A percentile compares a stretch with the other conserved stretches of the same genome.
These are phyloP conservation scores for Dallia pectoralis DNA, from an alignment of 2,797 vertebrate species.

Conservation along the genomic window DNA sequence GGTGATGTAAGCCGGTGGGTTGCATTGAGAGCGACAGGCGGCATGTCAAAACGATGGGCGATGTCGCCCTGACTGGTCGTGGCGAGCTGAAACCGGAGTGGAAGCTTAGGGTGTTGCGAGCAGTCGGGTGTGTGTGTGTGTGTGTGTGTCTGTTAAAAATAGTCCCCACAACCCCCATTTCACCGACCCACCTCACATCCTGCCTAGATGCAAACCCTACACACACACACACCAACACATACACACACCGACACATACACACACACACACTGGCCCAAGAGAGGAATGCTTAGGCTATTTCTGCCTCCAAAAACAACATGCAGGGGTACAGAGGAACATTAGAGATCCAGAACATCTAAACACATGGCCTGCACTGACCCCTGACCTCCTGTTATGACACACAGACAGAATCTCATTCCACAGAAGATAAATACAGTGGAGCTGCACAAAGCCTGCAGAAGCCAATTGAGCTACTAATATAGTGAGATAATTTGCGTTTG, in stretches of 20 bases:
- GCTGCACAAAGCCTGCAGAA: no score
- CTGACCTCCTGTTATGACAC: not conserved
- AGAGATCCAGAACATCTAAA: slow-evolving; percentile 9
- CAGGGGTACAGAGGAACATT: not conserved
- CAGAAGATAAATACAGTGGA: no score
- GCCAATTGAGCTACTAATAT: no score
- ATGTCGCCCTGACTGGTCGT: slow-evolving; percentile 46
- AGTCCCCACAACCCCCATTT: slow-evolving; percentile 3
- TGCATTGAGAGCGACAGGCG: slow-evolving; percentile 23
- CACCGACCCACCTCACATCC: not conserved
- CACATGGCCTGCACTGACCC: slow-evolving; percentile 8
- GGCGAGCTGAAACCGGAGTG: not conserved
- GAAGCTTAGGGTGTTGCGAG: not conserved
- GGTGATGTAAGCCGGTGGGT: slow-evolving; percentile 44
- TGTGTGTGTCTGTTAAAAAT: slow-evolving; percentile 32
- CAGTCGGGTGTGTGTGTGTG: not conserved
- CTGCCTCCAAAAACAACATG: slow-evolving; percentile 33
- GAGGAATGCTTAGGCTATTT: slow-evolving; percentile 36
- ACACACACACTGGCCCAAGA: not conserved
- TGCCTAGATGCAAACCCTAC: not conserved
- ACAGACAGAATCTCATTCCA: not conserved
- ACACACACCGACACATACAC: not conserved
- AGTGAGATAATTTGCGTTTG: no score
- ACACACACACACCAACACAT: not conserved
- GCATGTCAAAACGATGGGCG: slow-evolving; percentile 33